phyloP scores from a whole-genome alignment of 2,113 vertebrate genomes.

The Amphiprion percula region DNA sequence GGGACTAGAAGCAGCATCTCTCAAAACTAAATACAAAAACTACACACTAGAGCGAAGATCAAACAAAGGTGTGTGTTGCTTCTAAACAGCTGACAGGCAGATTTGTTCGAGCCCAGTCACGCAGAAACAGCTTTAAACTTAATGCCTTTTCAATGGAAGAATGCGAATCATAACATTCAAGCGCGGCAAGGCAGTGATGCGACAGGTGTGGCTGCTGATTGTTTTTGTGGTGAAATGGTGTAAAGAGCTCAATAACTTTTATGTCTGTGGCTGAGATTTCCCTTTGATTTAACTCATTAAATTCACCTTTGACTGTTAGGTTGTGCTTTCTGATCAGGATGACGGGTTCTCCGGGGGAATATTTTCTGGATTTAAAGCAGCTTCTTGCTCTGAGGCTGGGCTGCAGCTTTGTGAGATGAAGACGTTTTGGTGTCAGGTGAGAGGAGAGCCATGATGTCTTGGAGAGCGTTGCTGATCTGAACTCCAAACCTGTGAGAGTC shows the following conservation, averaged over 20 bases:
- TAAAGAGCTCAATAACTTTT: background rate
- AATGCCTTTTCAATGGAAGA: background rate
- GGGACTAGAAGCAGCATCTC: background rate
- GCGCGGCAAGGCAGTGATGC: background rate
- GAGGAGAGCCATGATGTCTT: slow-evolving; percentile 85
- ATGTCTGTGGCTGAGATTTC: too few species aligned
- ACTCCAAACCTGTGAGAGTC: slow-evolving; percentile 88
- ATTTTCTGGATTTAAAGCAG: slow-evolving; percentile 12
- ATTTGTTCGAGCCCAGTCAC: background rate
- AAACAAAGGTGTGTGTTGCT: background rate
- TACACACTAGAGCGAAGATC: background rate
- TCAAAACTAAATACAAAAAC: background rate
- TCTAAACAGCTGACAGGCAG: background rate
- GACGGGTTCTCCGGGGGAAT: background rate
- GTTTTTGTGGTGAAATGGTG: too few species aligned
- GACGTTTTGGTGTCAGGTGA: slow-evolving; percentile 63
- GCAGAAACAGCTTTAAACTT: background rate
- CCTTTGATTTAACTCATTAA: too few species aligned
- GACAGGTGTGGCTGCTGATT: too few species aligned
- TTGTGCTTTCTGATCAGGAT: background rate
- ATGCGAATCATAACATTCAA: background rate
- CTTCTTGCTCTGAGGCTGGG: slow-evolving; percentile 58
- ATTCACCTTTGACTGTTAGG: too few species aligned
- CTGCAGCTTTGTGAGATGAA: background rate
- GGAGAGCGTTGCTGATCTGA: slow-evolving; percentile 84